Evolutionary conservation across 2,113 vertebrate genomes (phyloP).

Genomic region (Amphiprion percula): DNA sequence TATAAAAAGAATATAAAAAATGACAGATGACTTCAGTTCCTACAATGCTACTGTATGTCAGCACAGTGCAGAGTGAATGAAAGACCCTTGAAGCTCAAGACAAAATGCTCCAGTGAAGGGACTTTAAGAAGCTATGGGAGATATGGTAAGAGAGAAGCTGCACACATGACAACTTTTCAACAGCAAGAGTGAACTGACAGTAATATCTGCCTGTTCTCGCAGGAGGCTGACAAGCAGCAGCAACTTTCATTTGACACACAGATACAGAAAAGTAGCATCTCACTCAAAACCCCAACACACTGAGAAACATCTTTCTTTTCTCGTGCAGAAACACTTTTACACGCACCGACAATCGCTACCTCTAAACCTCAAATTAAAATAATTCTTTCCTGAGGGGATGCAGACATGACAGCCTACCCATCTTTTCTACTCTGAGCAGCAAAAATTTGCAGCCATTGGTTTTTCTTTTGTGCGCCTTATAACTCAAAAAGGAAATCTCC

Average conservation of each 20-base stretch:
- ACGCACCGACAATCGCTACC: neutral
- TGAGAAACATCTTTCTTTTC: conserved; percentile 6
- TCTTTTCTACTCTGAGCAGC: conserved; percentile 39
- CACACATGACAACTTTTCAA: conserved; percentile 45
- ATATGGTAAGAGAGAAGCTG: conserved; percentile 10
- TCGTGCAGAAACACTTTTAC: neutral
- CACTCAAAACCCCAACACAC: conserved; percentile 25
- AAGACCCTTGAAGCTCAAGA: conserved; percentile 27
- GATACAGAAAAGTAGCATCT: conserved; percentile 20
- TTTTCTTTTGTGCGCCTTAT: conserved; percentile 55
- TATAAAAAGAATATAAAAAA: neutral
- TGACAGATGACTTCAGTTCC: conserved; percentile 38
- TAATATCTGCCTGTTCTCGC: conserved; percentile 33
- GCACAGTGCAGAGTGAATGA: conserved; percentile 7
- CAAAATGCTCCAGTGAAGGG: conserved; percentile 42
- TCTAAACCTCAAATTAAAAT: conserved; percentile 49
- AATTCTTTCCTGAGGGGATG: conserved; percentile 22
- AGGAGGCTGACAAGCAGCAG: conserved; percentile 42
- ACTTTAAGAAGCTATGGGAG: conserved; percentile 13
- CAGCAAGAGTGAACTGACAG: conserved; percentile 45
- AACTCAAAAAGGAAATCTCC: conserved; percentile 68
- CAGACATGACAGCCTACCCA: conserved; percentile 43
- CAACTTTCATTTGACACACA: conserved; percentile 44
- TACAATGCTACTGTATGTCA: conserved; percentile 8
- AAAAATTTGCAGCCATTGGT: conserved; percentile 25